Conservation (phyloP, 2,888 invertebrate species). For the Harmothoe impar region DNA sequence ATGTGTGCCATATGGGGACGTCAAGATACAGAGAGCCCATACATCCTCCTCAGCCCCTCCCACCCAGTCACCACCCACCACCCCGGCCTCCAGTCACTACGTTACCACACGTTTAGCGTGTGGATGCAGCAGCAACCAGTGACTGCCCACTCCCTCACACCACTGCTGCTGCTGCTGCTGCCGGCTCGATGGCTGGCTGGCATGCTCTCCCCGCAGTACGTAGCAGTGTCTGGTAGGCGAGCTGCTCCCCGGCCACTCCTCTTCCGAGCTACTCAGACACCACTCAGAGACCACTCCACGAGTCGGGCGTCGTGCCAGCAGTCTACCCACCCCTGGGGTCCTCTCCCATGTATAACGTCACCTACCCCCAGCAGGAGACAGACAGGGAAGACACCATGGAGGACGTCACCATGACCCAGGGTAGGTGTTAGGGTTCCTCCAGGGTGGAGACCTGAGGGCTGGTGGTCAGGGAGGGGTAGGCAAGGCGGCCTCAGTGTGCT, state of each 20-base stretch:
- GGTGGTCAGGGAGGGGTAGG: background rate
- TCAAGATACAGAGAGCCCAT: background rate
- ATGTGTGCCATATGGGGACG: too few species aligned
- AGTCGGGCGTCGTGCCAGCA: background rate
- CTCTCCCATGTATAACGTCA: background rate
- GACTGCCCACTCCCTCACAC: background rate
- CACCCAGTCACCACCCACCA: background rate
- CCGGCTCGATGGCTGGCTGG: conserved; percentile 26
- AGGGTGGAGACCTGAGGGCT: background rate
- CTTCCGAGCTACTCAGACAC: conserved; percentile 2
- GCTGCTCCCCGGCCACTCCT: background rate
- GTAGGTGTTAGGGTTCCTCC: conserved; percentile 11
- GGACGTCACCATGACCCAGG: background rate
- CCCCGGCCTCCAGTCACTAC: background rate
- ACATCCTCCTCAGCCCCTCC: conserved; percentile 2
- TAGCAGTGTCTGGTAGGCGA: conserved; percentile 31
- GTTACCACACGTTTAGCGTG: background rate
- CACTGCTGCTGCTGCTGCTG: background rate
- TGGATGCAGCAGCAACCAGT: background rate
- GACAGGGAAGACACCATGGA: background rate
- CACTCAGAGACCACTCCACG: background rate
- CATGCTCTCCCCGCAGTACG: background rate
- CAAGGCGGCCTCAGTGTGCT: too few species aligned
- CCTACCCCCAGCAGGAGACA: background rate
- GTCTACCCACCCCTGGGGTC: background rate